phyloP scores from a whole-genome alignment of 2,888 invertebrate species.

The Pantelozetes paolii region DNA sequence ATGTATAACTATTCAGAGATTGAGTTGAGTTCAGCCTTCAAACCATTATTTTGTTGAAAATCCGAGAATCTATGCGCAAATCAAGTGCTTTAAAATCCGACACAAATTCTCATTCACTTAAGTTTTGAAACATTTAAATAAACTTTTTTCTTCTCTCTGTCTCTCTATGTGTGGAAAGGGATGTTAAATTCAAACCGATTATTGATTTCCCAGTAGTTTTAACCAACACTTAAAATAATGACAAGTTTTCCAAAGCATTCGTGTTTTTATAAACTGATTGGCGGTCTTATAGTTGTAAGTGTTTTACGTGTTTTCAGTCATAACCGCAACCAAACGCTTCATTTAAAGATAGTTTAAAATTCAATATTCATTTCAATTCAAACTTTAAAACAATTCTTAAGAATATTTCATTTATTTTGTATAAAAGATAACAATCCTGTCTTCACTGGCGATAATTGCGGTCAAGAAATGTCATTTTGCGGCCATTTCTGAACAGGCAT shows the following conservation, averaged over 20 bases:
- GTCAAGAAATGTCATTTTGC: background rate
- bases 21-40: background rate
- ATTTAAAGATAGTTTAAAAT: background rate
- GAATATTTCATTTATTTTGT: background rate
- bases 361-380: too few relatives aligned
- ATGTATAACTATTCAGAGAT: too few relatives aligned
- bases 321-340: too few relatives aligned
- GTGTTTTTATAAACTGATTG: constrained; percentile 37
- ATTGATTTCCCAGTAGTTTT: background rate
- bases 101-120: background rate
- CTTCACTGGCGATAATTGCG: constrained; percentile 6
- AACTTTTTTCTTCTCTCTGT: background rate
- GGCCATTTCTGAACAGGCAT: constrained; percentile 1
- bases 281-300: constrained; percentile 33
- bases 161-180: background rate
- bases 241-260: constrained; percentile 34
- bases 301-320: too few relatives aligned
- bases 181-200: too few relatives aligned
- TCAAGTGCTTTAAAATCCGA: background rate
- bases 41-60: background rate
- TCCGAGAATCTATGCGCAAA: background rate
- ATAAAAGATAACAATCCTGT: background rate
- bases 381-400: too few relatives aligned
- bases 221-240: background rate
- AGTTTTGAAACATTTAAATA: background rate